Conservation (phyloP, 2,797 vertebrate genomes). For the Remorina albescens region DNA sequence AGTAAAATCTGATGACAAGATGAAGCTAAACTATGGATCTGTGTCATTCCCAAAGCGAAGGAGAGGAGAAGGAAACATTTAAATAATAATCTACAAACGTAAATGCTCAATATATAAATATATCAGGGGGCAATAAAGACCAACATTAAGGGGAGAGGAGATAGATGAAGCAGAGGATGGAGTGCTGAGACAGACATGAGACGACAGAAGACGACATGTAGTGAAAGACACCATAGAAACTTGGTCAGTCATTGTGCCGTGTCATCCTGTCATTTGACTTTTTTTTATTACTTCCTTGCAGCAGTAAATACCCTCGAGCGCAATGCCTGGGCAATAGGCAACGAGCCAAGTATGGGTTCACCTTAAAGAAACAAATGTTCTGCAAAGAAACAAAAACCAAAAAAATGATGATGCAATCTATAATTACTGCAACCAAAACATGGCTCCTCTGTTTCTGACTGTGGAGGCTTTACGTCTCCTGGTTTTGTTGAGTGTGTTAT, state of each 20-base stretch:
- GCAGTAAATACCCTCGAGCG: neutral
- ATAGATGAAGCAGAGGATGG: neutral
- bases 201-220: neutral
- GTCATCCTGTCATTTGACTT: conserved; percentile 67
- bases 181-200: neutral
- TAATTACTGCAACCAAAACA: neutral
- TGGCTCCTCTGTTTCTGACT: neutral
- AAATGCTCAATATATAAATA: neutral
- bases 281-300: conserved; percentile 51
- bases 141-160: neutral
- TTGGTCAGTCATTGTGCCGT: conserved; percentile 53
- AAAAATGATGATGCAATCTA: no score
- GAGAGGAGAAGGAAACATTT: neutral
- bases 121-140: neutral
- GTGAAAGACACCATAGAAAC: conserved; percentile 5
- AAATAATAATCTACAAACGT: no score
- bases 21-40: neutral
- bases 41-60: neutral
- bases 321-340: neutral
- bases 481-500: neutral
- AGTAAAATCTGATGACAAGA: neutral
- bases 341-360: neutral
- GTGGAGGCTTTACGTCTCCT: no score
- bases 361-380: neutral
- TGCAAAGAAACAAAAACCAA: neutral